These are phyloP conservation scores for Planococcus citri DNA, from an alignment of 1,140 invertebrate species.

Conservation along the genomic window DNA sequence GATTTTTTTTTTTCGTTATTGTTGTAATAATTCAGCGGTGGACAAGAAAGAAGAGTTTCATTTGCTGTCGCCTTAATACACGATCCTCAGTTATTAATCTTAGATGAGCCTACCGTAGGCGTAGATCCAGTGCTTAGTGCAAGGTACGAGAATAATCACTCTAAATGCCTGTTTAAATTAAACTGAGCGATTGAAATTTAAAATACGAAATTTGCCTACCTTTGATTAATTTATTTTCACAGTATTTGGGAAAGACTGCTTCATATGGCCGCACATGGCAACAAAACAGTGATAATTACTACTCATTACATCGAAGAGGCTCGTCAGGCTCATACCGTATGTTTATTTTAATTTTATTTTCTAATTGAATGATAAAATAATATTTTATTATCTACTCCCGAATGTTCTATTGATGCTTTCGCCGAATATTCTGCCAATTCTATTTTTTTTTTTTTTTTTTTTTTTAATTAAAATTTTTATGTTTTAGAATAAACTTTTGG, in stretches of 20 bases:
- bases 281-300: slow-evolving; percentile 70
- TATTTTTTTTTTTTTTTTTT: too few species aligned
- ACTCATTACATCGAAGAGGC: slow-evolving; percentile 95
- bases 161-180: slow-evolving; percentile 6
- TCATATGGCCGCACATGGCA: slow-evolving; percentile 51
- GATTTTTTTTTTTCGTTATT: slow-evolving; percentile 10
- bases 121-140: slow-evolving; percentile 73
- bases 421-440: too few species aligned
- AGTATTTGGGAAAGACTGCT: slow-evolving; percentile 84
- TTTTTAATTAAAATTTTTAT: too few species aligned
- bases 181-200: not conserved
- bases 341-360: slow-evolving; percentile 32
- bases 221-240: not conserved
- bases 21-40: slow-evolving; percentile 66
- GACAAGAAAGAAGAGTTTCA: slow-evolving; percentile 74
- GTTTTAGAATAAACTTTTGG: too few species aligned
- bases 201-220: not conserved
- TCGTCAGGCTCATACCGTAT: slow-evolving; percentile 57
- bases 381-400: too few species aligned
- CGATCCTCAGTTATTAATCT: slow-evolving; percentile 70
- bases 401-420: too few species aligned
- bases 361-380: too few species aligned
- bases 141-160: slow-evolving; percentile 26
- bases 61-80: slow-evolving; percentile 76
- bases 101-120: slow-evolving; percentile 88